A percentile compares a stretch with the other conserved stretches of the same genome.
Conservation (phyloP, 2,888 invertebrate genomes). For the Therioaphis trifolii region DNA sequence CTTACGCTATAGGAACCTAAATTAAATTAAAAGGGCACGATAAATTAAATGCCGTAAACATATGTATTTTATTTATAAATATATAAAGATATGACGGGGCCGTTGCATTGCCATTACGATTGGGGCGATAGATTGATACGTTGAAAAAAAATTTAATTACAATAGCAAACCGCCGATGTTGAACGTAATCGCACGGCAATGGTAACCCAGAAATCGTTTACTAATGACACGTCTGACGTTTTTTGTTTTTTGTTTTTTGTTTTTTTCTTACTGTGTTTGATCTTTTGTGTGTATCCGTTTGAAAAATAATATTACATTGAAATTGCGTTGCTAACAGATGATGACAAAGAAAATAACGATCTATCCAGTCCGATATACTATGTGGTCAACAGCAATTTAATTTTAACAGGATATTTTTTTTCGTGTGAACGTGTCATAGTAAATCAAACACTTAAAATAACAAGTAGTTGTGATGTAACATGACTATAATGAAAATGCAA, state of each 20-base stretch:
- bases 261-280: neutral
- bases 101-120: neutral
- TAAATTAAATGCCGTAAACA: conserved; percentile 34
- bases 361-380: neutral
- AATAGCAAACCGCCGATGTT: neutral
- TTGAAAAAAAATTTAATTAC: neutral
- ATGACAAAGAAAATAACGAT: neutral
- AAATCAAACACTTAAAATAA: neutral
- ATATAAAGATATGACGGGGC: conserved; percentile 17
- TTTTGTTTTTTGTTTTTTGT: neutral
- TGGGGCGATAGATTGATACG: neutral
- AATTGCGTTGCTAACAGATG: neutral
- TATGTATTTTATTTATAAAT: neutral
- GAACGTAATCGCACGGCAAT: neutral
- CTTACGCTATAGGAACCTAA: conserved; percentile 62
- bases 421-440: neutral
- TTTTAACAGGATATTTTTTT: conserved; percentile 1
- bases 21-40: conserved; percentile 48
- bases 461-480: neutral
- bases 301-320: neutral
- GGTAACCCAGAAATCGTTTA: conserved; percentile 14
- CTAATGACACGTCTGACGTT: neutral
- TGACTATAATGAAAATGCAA: conserved; percentile 11
- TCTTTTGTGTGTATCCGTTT: neutral
- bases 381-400: neutral